Evolutionary conservation across 1,140 invertebrate genomes (phyloP), one percentile per base, ranked within the genome.

Genomic region (Meloidogyne floridensis): DNA sequence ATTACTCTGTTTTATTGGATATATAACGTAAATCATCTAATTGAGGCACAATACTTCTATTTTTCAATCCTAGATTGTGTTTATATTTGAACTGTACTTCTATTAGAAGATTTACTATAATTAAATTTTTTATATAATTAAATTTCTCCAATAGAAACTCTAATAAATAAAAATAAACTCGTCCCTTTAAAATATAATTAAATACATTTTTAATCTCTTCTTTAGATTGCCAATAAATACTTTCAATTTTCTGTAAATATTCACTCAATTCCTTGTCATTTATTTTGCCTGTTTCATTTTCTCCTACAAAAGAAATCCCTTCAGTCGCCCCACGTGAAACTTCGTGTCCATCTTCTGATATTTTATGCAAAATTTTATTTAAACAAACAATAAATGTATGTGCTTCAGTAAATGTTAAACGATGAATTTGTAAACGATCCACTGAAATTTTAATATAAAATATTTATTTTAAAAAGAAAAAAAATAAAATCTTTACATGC

Each of bases 121-220:
- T 32, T 32, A 32, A 32, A 6, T 47, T 6, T 47, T 47, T 47
- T 47, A 47, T 47, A 47, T 6, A 47, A 47, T 6, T 47, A 6
- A 6, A 47, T 47, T 47, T 47, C 7, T 47, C 47, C 7, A 3
- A 4, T 47, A 47, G 47, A 47, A 47, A 47, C 7, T 4, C 47
- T 8, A 59, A 59, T 15, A 59, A 15, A 59, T 59, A 15, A 15
- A 59, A 59, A 59, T 15, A 59, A 2, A 15, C 11, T 47, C 11
- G 15, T 59, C 59, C 59, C 59, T 65, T 65, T n/a, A 65, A 65
- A n/a, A n/a, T n/a, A n/a, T 65, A 65, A n/a, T n/a, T 65, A 65
- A 65, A 65, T 65, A 65, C 59, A 65, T 65, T 65, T 65, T 65
- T 11, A n/a, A 65, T n/a, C n/a, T 65, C 15, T 65, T 11, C 59